Evolutionary conservation across 1,140 invertebrate species (phyloP).

Genomic region (Conopomorpha cramerella): DNA sequence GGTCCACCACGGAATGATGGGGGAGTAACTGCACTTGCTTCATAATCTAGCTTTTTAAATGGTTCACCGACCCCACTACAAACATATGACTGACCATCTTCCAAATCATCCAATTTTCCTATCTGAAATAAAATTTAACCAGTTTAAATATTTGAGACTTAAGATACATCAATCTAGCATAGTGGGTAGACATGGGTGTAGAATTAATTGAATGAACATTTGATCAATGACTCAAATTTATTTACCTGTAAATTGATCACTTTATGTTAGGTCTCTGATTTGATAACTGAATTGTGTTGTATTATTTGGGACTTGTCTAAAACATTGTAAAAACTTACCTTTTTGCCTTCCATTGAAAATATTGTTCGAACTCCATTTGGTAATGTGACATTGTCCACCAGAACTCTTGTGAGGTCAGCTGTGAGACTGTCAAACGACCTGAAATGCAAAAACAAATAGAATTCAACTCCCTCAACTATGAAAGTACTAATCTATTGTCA

Average conservation of each 20-base stretch:
- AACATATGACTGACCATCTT: slow-evolving; percentile 91
- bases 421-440: slow-evolving; percentile 92
- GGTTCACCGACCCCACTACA: slow-evolving; percentile 87
- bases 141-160: too few species aligned
- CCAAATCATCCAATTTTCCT: slow-evolving; percentile 76
- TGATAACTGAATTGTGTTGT: too few species aligned
- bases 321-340: slow-evolving; percentile 60
- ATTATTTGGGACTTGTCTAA: too few species aligned
- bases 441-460: slow-evolving; percentile 24
- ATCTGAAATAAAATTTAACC: slow-evolving; percentile 50
- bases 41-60: slow-evolving; percentile 90
- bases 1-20: slow-evolving; percentile 55
- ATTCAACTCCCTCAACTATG: background rate
- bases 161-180: too few species aligned
- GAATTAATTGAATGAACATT: too few species aligned
- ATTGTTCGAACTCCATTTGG: slow-evolving; percentile 90
- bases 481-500: background rate
- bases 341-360: slow-evolving; percentile 85
- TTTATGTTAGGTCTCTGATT: too few species aligned
- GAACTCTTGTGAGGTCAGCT: slow-evolving; percentile 83
- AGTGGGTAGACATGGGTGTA: too few species aligned
- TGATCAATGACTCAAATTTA: too few species aligned
- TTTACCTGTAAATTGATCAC: too few species aligned
- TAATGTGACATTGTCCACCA: slow-evolving; percentile 83
- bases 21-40: slow-evolving; percentile 48